phyloP scores from a whole-genome alignment of 2,888 invertebrate species.

The Apantesis nais region DNA sequence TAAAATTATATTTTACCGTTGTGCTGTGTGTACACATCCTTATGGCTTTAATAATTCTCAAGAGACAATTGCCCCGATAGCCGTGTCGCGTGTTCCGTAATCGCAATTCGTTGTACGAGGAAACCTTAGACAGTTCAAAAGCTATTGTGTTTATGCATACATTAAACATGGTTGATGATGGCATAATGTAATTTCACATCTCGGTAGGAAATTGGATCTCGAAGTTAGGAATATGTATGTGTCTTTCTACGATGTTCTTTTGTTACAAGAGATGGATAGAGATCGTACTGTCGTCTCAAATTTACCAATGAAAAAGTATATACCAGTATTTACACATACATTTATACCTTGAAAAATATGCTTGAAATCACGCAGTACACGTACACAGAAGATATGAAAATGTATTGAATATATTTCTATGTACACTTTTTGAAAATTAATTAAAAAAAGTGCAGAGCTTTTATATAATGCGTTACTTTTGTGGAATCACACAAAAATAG shows the following conservation, averaged over 20 bases:
- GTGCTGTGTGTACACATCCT: neutral
- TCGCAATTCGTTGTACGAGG: neutral
- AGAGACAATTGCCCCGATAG: neutral
- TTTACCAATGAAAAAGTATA: no score
- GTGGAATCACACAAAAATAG: no score
- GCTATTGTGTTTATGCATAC: neutral
- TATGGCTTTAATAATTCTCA: neutral
- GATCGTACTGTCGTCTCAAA: neutral
- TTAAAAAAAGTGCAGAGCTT: no score
- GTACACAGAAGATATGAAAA: neutral
- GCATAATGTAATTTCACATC: neutral
- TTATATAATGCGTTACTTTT: no score
- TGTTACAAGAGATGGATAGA: neutral
- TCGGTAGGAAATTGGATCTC: neutral
- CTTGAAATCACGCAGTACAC: no score
- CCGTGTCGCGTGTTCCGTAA: neutral
- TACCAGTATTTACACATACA: no score
- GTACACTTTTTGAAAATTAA: neutral
- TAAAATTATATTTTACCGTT: neutral
- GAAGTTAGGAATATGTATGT: neutral
- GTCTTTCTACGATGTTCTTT: neutral
- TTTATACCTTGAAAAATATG: no score
- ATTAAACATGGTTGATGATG: neutral
- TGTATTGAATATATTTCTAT: neutral
- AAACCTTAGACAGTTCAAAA: neutral